Evolutionary conservation across 2,797 vertebrate genomes (phyloP).

Genomic region (Malacoraja senta): DNA sequence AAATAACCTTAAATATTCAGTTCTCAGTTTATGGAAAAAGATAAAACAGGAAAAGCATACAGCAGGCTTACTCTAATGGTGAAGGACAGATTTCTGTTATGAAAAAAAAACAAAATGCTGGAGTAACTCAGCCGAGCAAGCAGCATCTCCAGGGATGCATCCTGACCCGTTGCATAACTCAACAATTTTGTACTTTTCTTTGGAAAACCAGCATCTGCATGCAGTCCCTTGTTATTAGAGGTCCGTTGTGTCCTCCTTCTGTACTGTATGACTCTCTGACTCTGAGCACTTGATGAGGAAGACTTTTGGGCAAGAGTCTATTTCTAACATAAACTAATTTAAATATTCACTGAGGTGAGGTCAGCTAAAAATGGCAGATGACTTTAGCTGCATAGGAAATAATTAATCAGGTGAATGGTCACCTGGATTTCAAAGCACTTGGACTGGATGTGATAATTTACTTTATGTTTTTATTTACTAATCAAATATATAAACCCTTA

Average conservation of each 20-base stretch:
- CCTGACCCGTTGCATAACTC: no score
- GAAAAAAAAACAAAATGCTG: background rate
- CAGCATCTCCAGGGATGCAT: no score
- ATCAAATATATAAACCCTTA: background rate
- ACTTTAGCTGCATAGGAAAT: background rate
- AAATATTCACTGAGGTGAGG: background rate
- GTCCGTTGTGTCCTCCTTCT: no score
- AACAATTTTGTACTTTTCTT: no score
- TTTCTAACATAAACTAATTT: background rate
- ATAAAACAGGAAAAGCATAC: background rate
- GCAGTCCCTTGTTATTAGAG: no score
- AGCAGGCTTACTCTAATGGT: background rate
- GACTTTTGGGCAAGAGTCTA: background rate
- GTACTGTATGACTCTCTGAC: no score
- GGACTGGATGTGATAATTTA: background rate
- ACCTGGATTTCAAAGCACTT: background rate
- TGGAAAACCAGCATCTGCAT: no score
- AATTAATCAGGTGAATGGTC: background rate
- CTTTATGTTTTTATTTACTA: background rate
- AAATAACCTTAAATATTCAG: background rate
- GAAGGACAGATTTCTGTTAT: background rate
- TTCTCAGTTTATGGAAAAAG: background rate
- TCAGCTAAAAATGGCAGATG: background rate
- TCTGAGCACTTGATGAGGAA: background rate
- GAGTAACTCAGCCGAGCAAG: no score